These are phyloP conservation scores for Gortyna flavago DNA, from an alignment of 2,888 invertebrate species.

Conservation along the genomic window DNA sequence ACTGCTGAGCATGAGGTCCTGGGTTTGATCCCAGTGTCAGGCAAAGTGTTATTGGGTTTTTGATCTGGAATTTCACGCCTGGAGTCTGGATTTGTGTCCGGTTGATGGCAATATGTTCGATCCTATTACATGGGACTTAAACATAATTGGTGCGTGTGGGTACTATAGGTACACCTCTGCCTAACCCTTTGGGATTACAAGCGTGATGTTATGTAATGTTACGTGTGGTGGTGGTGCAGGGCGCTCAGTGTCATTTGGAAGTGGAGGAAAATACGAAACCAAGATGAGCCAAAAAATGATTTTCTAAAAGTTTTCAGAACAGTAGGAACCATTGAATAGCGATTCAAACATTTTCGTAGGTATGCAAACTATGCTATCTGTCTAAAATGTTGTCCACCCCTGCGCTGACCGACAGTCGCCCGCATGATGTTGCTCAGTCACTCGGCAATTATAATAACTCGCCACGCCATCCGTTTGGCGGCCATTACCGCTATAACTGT, in stretches of 20 bases:
- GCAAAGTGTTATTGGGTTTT: no score
- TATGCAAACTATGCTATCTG: not conserved
- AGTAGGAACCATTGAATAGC: not conserved
- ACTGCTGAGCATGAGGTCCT: no score
- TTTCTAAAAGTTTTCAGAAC: not conserved
- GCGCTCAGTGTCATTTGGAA: not conserved
- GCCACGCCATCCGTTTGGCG: conserved; percentile 81
- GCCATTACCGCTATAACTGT: conserved; percentile 77
- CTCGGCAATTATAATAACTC: conserved; percentile 84
- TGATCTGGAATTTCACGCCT: no score
- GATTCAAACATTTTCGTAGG: not conserved
- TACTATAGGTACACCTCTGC: no score
- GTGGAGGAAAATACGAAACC: not conserved
- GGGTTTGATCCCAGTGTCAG: no score
- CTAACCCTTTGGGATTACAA: no score
- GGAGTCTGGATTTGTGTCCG: no score
- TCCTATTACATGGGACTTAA: no score
- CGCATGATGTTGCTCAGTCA: conserved; percentile 81
- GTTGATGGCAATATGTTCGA: no score
- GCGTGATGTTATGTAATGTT: no score
- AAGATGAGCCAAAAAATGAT: not conserved
- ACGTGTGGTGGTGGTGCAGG: not conserved
- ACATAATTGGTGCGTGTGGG: no score
- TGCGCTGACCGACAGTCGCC: conserved; percentile 75
- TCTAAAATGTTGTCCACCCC: conserved; percentile 69